Conservation (phyloP, 2,113 vertebrate genomes). For the Menura novaehollandiae region DNA sequence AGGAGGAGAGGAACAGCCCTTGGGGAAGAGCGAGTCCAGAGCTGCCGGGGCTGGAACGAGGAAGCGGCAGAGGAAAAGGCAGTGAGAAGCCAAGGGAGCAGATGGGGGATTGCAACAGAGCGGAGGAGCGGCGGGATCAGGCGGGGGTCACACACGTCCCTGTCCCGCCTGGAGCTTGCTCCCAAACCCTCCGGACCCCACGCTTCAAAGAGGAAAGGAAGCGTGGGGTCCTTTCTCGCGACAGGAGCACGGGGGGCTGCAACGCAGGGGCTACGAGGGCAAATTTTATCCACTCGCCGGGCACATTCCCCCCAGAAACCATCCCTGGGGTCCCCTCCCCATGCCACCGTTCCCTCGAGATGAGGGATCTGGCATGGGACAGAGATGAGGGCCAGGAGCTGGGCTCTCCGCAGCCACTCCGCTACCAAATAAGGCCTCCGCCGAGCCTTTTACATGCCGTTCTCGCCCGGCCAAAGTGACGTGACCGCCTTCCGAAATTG, state of each 20-base stretch:
- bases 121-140: background rate
- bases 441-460: constrained; percentile 11
- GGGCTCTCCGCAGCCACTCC: background rate
- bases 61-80: background rate
- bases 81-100: background rate
- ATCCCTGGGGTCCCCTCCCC: background rate
- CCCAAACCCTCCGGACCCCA: background rate
- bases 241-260: background rate
- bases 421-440: constrained; percentile 55
- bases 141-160: background rate
- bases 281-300: background rate
- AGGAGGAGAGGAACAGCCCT: background rate
- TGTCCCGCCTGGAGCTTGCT: background rate
- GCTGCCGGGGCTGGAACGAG: constrained; percentile 20
- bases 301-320: background rate
- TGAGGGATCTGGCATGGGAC: background rate
- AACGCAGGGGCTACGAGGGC: fast-evolving
- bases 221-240: too few species aligned
- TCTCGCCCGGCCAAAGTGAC: background rate
- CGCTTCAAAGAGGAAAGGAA: background rate
- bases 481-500: background rate
- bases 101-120: constrained; percentile 25
- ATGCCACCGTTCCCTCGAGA: background rate
- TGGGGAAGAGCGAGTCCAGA: background rate
- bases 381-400: background rate